Base-by-base conservation (phyloP, 2,113 vertebrate genomes). In the Gambusia affinis region DNA sequence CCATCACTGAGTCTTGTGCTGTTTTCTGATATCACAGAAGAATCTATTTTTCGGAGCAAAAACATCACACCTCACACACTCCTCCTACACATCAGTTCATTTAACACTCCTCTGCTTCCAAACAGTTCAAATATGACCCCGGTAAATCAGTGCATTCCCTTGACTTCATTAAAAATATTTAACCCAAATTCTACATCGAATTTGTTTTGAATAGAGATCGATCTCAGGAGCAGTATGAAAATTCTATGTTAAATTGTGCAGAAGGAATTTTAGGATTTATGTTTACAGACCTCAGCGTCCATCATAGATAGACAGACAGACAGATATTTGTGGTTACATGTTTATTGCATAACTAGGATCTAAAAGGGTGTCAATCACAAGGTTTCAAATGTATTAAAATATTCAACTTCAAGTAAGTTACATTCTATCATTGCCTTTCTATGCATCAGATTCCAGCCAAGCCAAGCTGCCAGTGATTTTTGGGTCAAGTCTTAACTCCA, bases 11-110 rank as follows among this genome's bases (percentile, higher is more conserved):
- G 61, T 66, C 73, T 73, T 64, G 15, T 73, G 76, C 67, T 42
- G 54, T 73, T 75, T 75, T 70, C 67, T 70, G 15, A 63, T 62
- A 61, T 76, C 64, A 61, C 73, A 64, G 76, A 27, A 27, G 31
- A 81, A 82, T 80, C 62, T 68, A 70, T 82, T 88, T 88, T 79
- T 31, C 29, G 54, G 64, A 7, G 14, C 63, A 15, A 67, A 81
- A 72, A 65, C 62, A 64, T 76, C 37, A n/a, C 79, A 47, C 35
- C 78, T 67, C 69, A 68, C 70, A 83, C 67, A n/a, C 29, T 8
- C 28, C 73, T 73, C 78, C 78, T 33, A 72, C 75, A 71, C 69
- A 27, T 1, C 10, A 12, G 72, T 67, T 75, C 3, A 73, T 47
- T 74, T 72, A 7, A 30, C 30, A 66, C 31, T 62, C 47, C 44